phyloP scores from a whole-genome alignment of 2,113 vertebrate genomes.

The Phaethornis superciliosus region DNA sequence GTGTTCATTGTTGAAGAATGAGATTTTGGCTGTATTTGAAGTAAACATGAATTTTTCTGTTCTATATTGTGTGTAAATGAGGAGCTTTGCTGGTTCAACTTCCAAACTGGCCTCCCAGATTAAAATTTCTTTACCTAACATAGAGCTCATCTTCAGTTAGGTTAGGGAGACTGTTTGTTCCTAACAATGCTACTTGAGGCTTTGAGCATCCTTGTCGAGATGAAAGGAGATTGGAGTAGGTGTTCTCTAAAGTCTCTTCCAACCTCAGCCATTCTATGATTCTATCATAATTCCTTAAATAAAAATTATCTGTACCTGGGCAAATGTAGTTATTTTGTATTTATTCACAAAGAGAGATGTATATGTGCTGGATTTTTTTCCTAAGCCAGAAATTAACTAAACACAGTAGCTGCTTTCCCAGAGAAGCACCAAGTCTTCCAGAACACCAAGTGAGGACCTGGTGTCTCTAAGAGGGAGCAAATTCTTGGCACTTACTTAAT shows the following conservation, averaged over 20 bases:
- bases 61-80: neutral
- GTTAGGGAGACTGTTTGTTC: neutral
- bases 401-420: neutral
- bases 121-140: neutral
- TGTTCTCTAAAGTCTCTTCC: too few species aligned
- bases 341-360: neutral
- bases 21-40: slow-evolving; percentile 10
- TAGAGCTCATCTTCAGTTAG: neutral
- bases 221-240: too few species aligned
- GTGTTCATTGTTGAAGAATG: slow-evolving; percentile 14
- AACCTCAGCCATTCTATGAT: too few species aligned
- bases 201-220: too few species aligned
- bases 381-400: neutral
- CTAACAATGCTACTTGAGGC: neutral
- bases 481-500: neutral
- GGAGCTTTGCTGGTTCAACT: neutral
- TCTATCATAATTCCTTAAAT: neutral
- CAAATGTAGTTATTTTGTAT: neutral
- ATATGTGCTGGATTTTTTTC: neutral
- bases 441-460: neutral
- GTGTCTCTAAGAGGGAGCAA: neutral
- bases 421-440: neutral
- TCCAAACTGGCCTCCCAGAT: neutral
- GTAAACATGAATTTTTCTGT: slow-evolving; percentile 34
- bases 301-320: neutral